Evolutionary conservation across 2,888 invertebrate species (phyloP).

Genomic region (Cerceris rybyensis): DNA sequence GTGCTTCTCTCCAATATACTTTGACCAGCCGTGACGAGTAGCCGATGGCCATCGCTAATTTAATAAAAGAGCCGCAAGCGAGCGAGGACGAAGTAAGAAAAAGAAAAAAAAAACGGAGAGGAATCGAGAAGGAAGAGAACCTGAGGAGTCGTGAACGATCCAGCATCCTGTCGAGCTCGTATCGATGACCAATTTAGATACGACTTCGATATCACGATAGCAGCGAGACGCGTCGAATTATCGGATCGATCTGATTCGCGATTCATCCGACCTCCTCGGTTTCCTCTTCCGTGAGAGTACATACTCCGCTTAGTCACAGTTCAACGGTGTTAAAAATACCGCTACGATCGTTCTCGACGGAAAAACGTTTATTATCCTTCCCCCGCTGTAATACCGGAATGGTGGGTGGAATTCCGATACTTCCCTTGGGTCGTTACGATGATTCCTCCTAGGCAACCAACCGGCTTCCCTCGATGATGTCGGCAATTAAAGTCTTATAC

Average conservation of each 20-base stretch:
- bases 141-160: slow-evolving; percentile 23
- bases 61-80: slow-evolving; percentile 57
- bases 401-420: slow-evolving; percentile 57
- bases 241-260: slow-evolving; percentile 27
- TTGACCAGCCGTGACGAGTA: slow-evolving; percentile 40
- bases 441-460: slow-evolving; percentile 52
- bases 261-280: not conserved
- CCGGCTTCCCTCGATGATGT: slow-evolving; percentile 58
- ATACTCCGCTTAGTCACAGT: slow-evolving; percentile 35
- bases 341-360: slow-evolving; percentile 33
- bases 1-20: not conserved
- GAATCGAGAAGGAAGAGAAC: slow-evolving; percentile 17
- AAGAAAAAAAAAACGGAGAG: not conserved
- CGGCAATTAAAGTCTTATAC: slow-evolving; percentile 65
- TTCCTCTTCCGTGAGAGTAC: slow-evolving; percentile 5
- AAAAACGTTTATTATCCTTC: slow-evolving; percentile 37
- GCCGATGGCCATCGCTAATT: slow-evolving; percentile 62
- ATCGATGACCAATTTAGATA: slow-evolving; percentile 68
- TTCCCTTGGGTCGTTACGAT: slow-evolving; percentile 46
- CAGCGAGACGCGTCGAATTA: slow-evolving; percentile 19
- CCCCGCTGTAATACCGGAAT: slow-evolving; percentile 10
- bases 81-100: not conserved
- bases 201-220: slow-evolving; percentile 9
- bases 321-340: slow-evolving; percentile 4
- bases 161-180: slow-evolving; percentile 32